Base-by-base conservation (phyloP, 2,113 vertebrate genomes). In the Acinonyx jubatus region DNA sequence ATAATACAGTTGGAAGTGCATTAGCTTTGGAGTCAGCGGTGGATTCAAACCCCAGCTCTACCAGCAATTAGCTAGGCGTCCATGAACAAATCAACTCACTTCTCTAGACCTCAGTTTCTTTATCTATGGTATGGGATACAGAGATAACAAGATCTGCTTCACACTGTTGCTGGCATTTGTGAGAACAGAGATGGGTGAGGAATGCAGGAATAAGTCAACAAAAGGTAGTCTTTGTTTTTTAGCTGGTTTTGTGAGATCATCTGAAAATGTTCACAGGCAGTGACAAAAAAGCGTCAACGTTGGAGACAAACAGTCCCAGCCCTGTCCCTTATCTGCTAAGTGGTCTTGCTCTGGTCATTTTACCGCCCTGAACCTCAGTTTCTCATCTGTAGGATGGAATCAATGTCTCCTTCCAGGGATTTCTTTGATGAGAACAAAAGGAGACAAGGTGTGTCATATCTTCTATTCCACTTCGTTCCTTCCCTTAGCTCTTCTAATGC, bases 101-200 rank as follows among this genome's bases (percentile, higher is more conserved):
- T 66, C 68, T 65, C n/a, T 50, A 73, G 41, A n/a, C 18, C 61
- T 66, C 14, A 2, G 50, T 79, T 68, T 27, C 57, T 16, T 68
- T 31, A 65, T 23, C n/a, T 61, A 0, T 33, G 5, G 15, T 50
- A 29, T 1, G 12, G 23, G 19, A 10, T 4, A 3, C 2, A 27
- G 2, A 36, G 41, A n/a, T 52, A 21, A 36, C 36, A 50, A 82
- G 86, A 13, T 69, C 33, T 29, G 0, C 15, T 55, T 33, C 48
- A 55, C 19, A 45, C 10, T 5, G 16, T 23, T 69, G 7, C 41
- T 57, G 65, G 57, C 29, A 36, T 36, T 36, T 63, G 10, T 23
- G 52, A 55, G 45, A 52, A 12, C 50, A 38, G 18, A 4, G 10
- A 13, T 15, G 9, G 25, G 12, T 12, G 2, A 90, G 29, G 66